Evolutionary conservation across 2,113 vertebrate genomes (phyloP).

Genomic region (Periophthalmodon schlosseri): DNA sequence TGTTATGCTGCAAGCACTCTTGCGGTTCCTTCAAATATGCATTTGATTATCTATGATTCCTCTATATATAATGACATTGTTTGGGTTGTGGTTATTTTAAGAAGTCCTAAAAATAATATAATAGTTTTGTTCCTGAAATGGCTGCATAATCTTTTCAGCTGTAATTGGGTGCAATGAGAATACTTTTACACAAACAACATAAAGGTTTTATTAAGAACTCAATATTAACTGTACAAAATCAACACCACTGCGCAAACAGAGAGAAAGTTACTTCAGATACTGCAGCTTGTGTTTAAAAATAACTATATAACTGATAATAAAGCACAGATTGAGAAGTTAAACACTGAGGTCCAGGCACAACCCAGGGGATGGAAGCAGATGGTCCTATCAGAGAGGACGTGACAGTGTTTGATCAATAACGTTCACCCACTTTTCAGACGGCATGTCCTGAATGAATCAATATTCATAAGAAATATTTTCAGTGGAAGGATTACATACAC

Average conservation of each 20-base stretch:
- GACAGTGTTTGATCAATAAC: not conserved
- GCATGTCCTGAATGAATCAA: not conserved
- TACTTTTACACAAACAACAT: not conserved
- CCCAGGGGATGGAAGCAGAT: not conserved
- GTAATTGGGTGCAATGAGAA: not conserved
- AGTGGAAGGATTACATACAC: not conserved
- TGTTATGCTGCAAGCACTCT: constrained; percentile 8
- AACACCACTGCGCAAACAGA: not conserved
- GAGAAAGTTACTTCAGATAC: not conserved
- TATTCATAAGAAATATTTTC: not conserved
- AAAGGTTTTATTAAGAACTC: not conserved
- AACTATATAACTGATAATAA: not conserved
- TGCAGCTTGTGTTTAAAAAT: not conserved
- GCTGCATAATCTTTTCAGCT: constrained; percentile 1
- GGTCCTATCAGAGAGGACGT: not conserved
- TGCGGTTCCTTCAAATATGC: constrained; percentile 17
- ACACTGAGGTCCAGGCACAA: not conserved
- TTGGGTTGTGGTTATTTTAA: too few species aligned
- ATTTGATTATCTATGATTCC: constrained; percentile 19
- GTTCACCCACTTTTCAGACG: not conserved
- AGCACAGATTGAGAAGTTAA: not conserved
- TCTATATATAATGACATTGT: not conserved
- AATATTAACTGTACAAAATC: not conserved
- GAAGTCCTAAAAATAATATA: too few species aligned
- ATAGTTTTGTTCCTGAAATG: not conserved